Percentiles rank a stretch among this genome's conserved stretches.
phyloP scores from a whole-genome alignment of 1,140 invertebrate genomes.

The Pygmarrhopalites habei region DNA sequence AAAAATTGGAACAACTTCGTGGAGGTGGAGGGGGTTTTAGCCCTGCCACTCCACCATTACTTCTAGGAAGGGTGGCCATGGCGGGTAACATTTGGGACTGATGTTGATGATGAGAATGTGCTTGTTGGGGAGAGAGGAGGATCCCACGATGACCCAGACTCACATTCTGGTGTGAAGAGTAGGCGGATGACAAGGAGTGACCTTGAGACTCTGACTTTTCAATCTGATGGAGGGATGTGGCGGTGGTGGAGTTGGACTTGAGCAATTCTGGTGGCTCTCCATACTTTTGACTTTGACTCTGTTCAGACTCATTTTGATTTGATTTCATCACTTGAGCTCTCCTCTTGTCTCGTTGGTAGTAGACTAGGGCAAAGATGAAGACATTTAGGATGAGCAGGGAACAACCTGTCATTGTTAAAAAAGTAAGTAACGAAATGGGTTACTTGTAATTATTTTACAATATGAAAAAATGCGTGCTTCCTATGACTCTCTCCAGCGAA shows the following conservation, averaged over 20 bases:
- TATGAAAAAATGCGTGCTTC: background rate
- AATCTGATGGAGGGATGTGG: conserved; percentile 29
- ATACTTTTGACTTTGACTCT: conserved; percentile 22
- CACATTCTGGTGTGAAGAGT: conserved; percentile 14
- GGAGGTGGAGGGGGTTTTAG: conserved; percentile 22
- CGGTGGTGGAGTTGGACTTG: conserved; percentile 35
- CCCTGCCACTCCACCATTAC: conserved; percentile 14
- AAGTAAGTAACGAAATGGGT: conserved; percentile 8
- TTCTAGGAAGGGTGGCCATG: conserved; percentile 29
- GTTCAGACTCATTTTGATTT: conserved; percentile 18
- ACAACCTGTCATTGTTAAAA: conserved; percentile 49
- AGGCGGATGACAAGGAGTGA: conserved; percentile 4
- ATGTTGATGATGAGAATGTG: conserved; percentile 16
- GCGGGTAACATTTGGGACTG: conserved; percentile 3
- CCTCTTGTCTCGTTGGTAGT: conserved; percentile 77
- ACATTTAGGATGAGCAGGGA: conserved; percentile 76
- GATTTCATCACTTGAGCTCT: conserved; percentile 59
- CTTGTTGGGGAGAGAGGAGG: conserved; percentile 17
- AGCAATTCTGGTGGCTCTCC: conserved; percentile 37
- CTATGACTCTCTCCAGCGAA: too few relatives aligned
- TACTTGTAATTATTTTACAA: conserved; percentile 2
- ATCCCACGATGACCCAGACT: conserved; percentile 24
- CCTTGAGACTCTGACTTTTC: conserved; percentile 11
- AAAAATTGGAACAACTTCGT: conserved; percentile 28
- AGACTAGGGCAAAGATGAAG: conserved; percentile 76